phyloP scores from a whole-genome alignment of 2,797 vertebrate species.

The Zalophus californianus region DNA sequence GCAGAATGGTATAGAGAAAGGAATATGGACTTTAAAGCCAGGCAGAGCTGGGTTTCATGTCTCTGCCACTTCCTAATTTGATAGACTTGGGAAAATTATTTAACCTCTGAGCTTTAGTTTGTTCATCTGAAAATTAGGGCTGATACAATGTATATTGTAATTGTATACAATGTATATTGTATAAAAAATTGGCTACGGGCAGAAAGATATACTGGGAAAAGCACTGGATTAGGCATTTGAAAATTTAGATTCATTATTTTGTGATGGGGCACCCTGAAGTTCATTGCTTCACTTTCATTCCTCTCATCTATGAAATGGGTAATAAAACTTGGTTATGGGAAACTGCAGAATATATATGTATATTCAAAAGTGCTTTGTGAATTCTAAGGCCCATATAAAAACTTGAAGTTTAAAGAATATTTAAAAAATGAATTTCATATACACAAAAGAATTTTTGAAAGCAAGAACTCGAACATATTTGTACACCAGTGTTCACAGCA shows the following conservation, averaged over 20 bases:
- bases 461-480: not conserved
- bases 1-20: not conserved
- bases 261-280: not conserved
- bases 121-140: not conserved
- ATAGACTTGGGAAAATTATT: not conserved
- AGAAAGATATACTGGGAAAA: slow-evolving; percentile 15
- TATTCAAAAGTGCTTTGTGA: not conserved
- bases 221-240: not conserved
- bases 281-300: slow-evolving; percentile 1
- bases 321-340: not conserved
- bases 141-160: not conserved
- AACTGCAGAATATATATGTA: not conserved
- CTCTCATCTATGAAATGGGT: not conserved
- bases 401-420: slow-evolving; percentile 13
- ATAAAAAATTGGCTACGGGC: not conserved
- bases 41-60: not conserved
- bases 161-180: no score
- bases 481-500: not conserved
- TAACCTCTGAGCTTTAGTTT: slow-evolving; percentile 27
- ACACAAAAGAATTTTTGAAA: not conserved
- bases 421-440: not conserved
- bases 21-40: not conserved
- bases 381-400: not conserved
- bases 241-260: not conserved
- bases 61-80: not conserved